These are phyloP conservation scores for Macaria notata DNA, from an alignment of 2,888 invertebrate genomes.

Conservation along the genomic window DNA sequence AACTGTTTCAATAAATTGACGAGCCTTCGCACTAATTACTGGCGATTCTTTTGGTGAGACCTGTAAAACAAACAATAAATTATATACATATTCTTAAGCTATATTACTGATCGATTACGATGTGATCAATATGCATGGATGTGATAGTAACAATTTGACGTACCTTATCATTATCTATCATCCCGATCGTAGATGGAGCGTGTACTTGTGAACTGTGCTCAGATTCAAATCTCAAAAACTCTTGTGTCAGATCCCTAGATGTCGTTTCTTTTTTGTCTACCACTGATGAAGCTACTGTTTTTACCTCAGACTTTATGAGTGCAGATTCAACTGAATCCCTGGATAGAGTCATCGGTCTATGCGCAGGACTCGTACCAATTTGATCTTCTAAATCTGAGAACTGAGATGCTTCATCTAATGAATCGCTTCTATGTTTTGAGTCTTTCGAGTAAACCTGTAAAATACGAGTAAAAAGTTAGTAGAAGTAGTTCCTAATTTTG, in stretches of 20 bases:
- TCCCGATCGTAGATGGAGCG: constrained; percentile 34
- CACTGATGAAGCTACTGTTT: constrained; percentile 36
- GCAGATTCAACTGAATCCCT: constrained; percentile 42
- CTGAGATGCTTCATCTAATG: constrained; percentile 75
- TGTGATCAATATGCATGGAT: no score
- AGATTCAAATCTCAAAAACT: constrained; percentile 67
- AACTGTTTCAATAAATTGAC: constrained; percentile 80
- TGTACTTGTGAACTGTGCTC: constrained; percentile 63
- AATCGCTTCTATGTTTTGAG: constrained; percentile 76
- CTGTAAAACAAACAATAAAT: constrained; percentile 37
- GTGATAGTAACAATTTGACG: no score
- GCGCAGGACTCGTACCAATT: constrained; percentile 69
- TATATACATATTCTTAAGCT: no score
- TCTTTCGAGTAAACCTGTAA: constrained; percentile 69
- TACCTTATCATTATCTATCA: constrained; percentile 62
- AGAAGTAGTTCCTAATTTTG: no score
- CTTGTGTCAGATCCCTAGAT: constrained; percentile 53
- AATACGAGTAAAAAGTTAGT: background rate
- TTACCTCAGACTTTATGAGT: constrained; percentile 43
- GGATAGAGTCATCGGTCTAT: constrained; percentile 46
- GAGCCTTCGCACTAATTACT: constrained; percentile 77
- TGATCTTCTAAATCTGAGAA: constrained; percentile 79
- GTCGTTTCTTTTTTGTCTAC: constrained; percentile 38
- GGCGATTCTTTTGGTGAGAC: constrained; percentile 72
- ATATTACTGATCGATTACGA: no score